These are phyloP conservation scores for Phrynosoma blainvillii DNA, from an alignment of 2,113 vertebrate genomes.

Conservation along the genomic window DNA sequence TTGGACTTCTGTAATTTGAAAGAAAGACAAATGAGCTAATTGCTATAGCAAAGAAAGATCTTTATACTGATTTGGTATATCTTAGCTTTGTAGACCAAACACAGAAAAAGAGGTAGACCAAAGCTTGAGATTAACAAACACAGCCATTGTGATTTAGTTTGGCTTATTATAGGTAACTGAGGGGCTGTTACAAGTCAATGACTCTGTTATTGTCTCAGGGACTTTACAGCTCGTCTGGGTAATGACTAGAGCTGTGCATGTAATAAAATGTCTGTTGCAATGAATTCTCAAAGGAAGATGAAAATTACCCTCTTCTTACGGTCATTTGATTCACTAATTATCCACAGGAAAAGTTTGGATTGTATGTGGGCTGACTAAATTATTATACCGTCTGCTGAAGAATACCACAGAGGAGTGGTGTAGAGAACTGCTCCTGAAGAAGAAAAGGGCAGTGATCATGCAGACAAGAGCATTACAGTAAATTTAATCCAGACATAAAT, in stretches of 20 bases:
- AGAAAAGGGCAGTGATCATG: background rate
- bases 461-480: background rate
- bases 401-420: background rate
- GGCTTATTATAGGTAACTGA: constrained; percentile 29
- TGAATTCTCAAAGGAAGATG: constrained; percentile 33
- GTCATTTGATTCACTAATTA: constrained; percentile 40
- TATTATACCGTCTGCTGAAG: background rate
- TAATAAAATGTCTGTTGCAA: constrained; percentile 39
- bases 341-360: constrained; percentile 26
- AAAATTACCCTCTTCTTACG: constrained; percentile 25
- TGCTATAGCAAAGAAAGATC: background rate
- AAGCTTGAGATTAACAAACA: constrained; percentile 1
- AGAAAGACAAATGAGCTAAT: background rate
- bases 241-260: constrained; percentile 6
- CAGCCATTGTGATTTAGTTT: background rate
- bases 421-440: background rate
- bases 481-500: constrained; percentile 4
- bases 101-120: background rate
- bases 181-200: constrained; percentile 19
- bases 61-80: background rate
- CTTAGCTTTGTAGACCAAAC: background rate
- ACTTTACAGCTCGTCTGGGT: constrained; percentile 33
- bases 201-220: constrained; percentile 24
- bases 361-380: constrained; percentile 25
- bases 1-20: background rate